Evolutionary conservation across 2,113 vertebrate species (phyloP).

Genomic region (Monopterus albus): DNA sequence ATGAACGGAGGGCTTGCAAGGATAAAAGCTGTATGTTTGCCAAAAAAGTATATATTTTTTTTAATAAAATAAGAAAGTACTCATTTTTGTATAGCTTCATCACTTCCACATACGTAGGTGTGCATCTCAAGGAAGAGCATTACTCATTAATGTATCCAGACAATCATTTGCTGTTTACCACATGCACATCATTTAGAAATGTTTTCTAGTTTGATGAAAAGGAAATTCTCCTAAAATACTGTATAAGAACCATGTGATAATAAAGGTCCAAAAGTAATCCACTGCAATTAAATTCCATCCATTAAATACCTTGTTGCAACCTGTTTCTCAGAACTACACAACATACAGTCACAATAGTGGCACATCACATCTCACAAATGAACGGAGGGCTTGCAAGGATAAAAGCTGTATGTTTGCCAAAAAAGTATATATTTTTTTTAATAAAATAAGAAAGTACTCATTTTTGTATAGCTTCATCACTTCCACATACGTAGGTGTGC

Average conservation of each 20-base stretch:
- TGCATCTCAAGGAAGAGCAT: not conserved
- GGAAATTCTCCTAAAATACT: not conserved
- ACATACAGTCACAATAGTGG: constrained; percentile 4
- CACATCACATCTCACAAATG: constrained; percentile 28
- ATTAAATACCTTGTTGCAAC: constrained; percentile 52
- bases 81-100: constrained; percentile 3
- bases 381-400: constrained; percentile 12
- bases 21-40: constrained; percentile 28
- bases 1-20: constrained; percentile 25
- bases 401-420: constrained; percentile 24
- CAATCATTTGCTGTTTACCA: not conserved
- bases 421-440: constrained; percentile 1
- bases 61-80: not conserved
- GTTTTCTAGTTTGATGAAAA: not conserved
- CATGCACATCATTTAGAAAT: constrained; percentile 5
- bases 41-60: constrained; percentile 3
- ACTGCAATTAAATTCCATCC: constrained; percentile 37
- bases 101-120: not conserved
- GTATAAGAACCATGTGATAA: not conserved
- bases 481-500: not conserved
- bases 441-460: not conserved
- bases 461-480: constrained; percentile 12
- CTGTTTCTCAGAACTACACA: constrained; percentile 41
- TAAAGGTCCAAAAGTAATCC: not conserved
- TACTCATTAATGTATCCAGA: constrained; percentile 4